phyloP scores from a whole-genome alignment of 1,140 invertebrate genomes.

The Bombus affinis region DNA sequence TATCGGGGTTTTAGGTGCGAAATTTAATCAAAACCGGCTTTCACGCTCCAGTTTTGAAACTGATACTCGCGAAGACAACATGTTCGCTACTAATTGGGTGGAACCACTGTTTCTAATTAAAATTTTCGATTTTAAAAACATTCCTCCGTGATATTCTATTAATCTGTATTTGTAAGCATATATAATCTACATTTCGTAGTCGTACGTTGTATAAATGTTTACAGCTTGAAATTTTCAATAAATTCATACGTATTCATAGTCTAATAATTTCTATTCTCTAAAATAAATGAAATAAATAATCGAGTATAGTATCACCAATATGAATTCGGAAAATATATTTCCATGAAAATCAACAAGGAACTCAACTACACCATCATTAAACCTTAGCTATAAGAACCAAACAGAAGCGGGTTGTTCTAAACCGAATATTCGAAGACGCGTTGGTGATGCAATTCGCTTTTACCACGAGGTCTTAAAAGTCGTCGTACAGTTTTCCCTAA shows the following conservation, averaged over 20 bases:
- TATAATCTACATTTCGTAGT: neutral
- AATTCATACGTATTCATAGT: no score
- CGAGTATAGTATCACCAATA: no score
- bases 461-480: neutral
- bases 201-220: neutral
- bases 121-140: neutral
- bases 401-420: no score
- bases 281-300: no score
- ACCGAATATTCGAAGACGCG: no score
- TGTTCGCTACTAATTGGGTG: neutral
- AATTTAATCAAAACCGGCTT: slow-evolving; percentile 27
- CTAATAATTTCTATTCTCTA: no score
- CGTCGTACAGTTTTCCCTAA: neutral
- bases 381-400: no score
- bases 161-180: neutral
- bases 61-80: neutral
- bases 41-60: neutral
- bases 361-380: no score
- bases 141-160: neutral
- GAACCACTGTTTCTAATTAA: neutral
- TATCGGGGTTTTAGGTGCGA: neutral
- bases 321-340: no score
- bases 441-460: neutral
- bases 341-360: no score
- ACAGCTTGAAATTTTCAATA: no score